A percentile compares a stretch with the other conserved stretches of the same genome.
Conservation (phyloP, 1,140 invertebrate species). For the Drosophila persimilis region DNA sequence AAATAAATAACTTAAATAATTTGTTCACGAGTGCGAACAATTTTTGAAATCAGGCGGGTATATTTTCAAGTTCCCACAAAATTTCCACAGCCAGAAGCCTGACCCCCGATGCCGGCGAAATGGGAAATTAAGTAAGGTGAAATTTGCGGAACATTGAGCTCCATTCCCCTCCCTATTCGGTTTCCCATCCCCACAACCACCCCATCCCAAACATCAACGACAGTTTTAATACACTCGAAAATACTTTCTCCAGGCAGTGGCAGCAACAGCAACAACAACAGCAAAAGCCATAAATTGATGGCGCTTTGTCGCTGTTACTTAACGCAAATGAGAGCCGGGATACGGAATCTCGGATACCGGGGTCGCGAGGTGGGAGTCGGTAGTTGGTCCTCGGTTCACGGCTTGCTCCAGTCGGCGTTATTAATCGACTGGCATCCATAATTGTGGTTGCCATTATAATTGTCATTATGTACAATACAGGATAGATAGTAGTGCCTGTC, state of each 20-base stretch:
- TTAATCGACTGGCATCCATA: slow-evolving; percentile 80
- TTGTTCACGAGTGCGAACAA: neutral
- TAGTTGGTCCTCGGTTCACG: neutral
- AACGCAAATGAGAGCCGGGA: slow-evolving; percentile 9
- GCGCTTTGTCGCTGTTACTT: slow-evolving; percentile 31
- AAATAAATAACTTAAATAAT: neutral
- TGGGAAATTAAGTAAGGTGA: slow-evolving; percentile 71
- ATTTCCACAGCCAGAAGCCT: slow-evolving; percentile 8
- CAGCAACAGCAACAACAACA: neutral
- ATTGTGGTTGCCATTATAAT: slow-evolving; percentile 80
- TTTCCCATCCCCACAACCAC: neutral
- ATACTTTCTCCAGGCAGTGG: slow-evolving; percentile 39
- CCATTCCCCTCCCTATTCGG: slow-evolving; percentile 5
- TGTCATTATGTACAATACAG: slow-evolving; percentile 79
- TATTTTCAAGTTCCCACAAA: neutral
- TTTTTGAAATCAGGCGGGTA: neutral
- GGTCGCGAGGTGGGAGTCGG: neutral
- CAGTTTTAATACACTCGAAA: slow-evolving; percentile 72
- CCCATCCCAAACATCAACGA: slow-evolving; percentile 16
- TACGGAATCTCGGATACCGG: slow-evolving; percentile 9
- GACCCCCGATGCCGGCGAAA: slow-evolving; percentile 28
- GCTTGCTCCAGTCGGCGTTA: slow-evolving; percentile 53
- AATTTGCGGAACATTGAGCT: slow-evolving; percentile 67
- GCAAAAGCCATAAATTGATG: slow-evolving; percentile 41
- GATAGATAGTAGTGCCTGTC: slow-evolving; percentile 75